Base-by-base conservation (phyloP, 2,888 invertebrate genomes). In the Epinotia brunnichana region DNA sequence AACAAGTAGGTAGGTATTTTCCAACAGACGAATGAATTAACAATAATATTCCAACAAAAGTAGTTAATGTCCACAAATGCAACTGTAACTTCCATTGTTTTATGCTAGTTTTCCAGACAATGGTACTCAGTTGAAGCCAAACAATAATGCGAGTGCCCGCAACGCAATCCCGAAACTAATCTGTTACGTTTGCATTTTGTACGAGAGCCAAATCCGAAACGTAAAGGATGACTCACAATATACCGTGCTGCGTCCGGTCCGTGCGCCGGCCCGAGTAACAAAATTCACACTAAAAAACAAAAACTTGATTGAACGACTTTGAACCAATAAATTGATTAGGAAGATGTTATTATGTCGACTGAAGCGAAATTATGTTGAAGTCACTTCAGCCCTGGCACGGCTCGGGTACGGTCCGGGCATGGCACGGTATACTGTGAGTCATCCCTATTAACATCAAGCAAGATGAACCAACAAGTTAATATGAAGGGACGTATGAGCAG, bases 131-230 rank as follows among this genome's bases (percentile, higher is more conserved):
- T 86, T 85, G 85, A 83, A 81, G 83, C 82, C 73, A 44, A 62
- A 63, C 57, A 81, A 83, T 86, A 85, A 83, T 80, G 80, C 79
- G 78, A 74, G 77, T 78, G 81, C 80, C 82, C 80, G 82, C 79
- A 83, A 81, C 80, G 83, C 86, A 84, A 87, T 86, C 81, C 85
- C 80, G 82, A 83, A 87, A 86, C 85, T 87, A 89, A 88, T 87
- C 87, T 85, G 86, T 86, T 86, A 87, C 85, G 86, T 87, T 85
- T 87, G 85, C 83, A 88, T 89, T 87, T 87, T 88, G 86, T 82
- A 87, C 82, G 82, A 85, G 85, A 82, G 83, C 83, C 85, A 83
- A 84, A 83, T 81, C 83, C 80, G 79, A 83, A 82, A 78, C 79
- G 80, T 77, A 82, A 81, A 48, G 48, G 48, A 13, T 15, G 44